Evolutionary conservation across 2,113 vertebrate genomes (phyloP).

Genomic region (Pseudorasbora parva): DNA sequence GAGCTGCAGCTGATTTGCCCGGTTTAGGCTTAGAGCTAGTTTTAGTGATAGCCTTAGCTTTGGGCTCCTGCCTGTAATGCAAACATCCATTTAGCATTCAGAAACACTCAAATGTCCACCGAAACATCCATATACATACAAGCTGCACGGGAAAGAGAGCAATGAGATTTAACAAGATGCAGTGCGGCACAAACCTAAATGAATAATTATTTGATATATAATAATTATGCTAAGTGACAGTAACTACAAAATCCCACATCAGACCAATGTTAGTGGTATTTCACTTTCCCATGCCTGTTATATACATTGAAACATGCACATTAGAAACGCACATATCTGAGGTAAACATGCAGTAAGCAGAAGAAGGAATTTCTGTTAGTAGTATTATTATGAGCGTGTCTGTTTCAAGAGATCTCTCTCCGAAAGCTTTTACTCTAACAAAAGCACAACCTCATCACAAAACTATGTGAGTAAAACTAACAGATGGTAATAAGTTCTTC

Average conservation of each 20-base stretch:
- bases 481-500: constrained; percentile 32
- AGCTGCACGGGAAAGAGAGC: constrained; percentile 3
- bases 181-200: background rate
- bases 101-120: constrained; percentile 45
- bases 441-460: constrained; percentile 16
- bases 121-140: constrained; percentile 13
- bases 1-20: constrained; percentile 73
- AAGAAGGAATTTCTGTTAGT: constrained; percentile 24
- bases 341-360: constrained; percentile 7
- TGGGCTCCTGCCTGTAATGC: constrained; percentile 85
- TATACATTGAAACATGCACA: background rate
- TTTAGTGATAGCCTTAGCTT: constrained; percentile 78
- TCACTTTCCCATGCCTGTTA: constrained; percentile 33
- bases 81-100: constrained; percentile 74
- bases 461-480: constrained; percentile 44
- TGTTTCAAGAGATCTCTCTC: background rate
- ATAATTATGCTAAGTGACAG: background rate
- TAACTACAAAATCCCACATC: background rate
- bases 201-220: background rate
- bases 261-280: background rate
- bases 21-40: constrained; percentile 80
- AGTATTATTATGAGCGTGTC: constrained; percentile 1
- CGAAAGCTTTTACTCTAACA: constrained; percentile 3
- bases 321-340: constrained; percentile 13
- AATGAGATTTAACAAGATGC: background rate